Conservation (phyloP, 2,797 vertebrate species). For the Rhinogobio ventralis region DNA sequence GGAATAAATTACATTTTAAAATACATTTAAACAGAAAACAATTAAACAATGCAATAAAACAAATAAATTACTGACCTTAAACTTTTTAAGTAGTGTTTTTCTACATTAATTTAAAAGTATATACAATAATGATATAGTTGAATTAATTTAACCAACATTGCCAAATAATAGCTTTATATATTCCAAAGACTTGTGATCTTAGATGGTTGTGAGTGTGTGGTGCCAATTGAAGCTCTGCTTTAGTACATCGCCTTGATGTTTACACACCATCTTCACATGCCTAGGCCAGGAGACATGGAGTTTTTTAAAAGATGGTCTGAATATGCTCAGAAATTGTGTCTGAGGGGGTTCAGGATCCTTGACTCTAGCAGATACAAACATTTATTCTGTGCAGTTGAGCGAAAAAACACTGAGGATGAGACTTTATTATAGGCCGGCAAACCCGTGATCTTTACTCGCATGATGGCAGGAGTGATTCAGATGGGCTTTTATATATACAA, state of each 20-base stretch:
- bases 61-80: not conserved
- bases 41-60: not conserved
- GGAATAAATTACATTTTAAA: not conserved
- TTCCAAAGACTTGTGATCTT: not conserved
- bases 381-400: conserved; percentile 19
- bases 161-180: not conserved
- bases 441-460: conserved; percentile 32
- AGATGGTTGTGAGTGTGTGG: not conserved
- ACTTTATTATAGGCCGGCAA: conserved; percentile 25
- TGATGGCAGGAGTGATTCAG: conserved; percentile 25
- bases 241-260: not conserved
- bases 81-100: not conserved
- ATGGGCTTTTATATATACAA: conserved; percentile 1
- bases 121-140: not conserved
- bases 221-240: not conserved
- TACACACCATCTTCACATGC: conserved; percentile 1
- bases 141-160: not conserved
- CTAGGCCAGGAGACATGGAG: not conserved
- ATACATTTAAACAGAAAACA: not conserved
- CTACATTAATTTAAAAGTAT: not conserved
- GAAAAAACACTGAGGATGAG: conserved; percentile 24
- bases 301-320: conserved; percentile 10
- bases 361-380: conserved; percentile 9
- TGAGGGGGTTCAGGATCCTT: conserved; percentile 3
- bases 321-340: not conserved